A percentile compares a stretch with the other conserved stretches of the same genome.
These are phyloP conservation scores for Drosophila affinis DNA, from an alignment of 2,888 invertebrate species.

Conservation along the genomic window DNA sequence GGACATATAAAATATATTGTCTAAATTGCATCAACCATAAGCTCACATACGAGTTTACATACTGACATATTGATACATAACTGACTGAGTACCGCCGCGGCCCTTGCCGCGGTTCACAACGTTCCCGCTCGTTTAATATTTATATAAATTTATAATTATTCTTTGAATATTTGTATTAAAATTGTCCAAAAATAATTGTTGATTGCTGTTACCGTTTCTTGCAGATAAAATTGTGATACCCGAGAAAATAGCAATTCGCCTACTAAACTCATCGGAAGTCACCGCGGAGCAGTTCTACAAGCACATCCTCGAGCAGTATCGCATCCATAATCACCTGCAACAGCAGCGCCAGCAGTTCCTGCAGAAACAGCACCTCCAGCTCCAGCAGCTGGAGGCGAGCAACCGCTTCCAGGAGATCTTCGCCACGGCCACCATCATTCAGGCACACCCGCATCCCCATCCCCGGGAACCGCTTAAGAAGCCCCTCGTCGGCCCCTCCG, in stretches of 20 bases:
- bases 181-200: too few relatives aligned
- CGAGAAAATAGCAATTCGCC: conserved; percentile 83
- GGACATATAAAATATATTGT: too few relatives aligned
- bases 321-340: conserved; percentile 76
- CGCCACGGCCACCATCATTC: conserved; percentile 81
- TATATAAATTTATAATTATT: too few relatives aligned
- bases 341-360: conserved; percentile 80
- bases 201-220: conserved; percentile 36
- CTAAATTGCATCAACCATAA: too few relatives aligned
- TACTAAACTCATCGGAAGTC: conserved; percentile 83
- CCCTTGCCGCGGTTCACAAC: too few relatives aligned
- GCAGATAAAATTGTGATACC: conserved; percentile 84
- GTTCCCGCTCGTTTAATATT: too few relatives aligned
- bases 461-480: conserved; percentile 68
- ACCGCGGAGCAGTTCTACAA: conserved; percentile 83
- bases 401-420: conserved; percentile 81
- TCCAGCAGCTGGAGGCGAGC: conserved; percentile 78
- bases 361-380: conserved; percentile 79
- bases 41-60: too few relatives aligned
- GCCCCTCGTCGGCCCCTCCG: conserved; percentile 39
- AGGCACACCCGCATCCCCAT: conserved; percentile 77
- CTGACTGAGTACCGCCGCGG: too few relatives aligned
- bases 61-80: too few relatives aligned
- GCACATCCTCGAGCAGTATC: conserved; percentile 82
- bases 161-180: background rate